Percentiles rank a stretch among this genome's conserved stretches.
These are phyloP conservation scores for Drosophila phalerata DNA, from an alignment of 2,888 invertebrate genomes.

Conservation along the genomic window DNA sequence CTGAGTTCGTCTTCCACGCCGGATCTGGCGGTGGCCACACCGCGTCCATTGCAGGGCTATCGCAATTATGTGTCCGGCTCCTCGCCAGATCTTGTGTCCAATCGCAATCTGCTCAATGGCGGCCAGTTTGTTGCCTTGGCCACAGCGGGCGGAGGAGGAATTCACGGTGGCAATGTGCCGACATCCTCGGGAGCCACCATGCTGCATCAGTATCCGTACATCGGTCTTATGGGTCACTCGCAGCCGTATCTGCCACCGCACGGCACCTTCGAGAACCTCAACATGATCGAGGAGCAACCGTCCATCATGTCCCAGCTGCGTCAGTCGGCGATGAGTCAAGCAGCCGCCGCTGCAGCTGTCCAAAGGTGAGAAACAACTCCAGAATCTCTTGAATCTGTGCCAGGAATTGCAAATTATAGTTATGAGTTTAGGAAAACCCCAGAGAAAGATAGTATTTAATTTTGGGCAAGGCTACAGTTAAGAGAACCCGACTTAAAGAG, in stretches of 20 bases:
- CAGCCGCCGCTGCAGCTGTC: slow-evolving; percentile 64
- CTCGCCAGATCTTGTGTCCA: slow-evolving; percentile 92
- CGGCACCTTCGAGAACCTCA: slow-evolving; percentile 91
- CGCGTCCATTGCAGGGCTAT: slow-evolving; percentile 86
- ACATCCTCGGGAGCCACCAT: slow-evolving; percentile 75
- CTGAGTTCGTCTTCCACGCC: slow-evolving; percentile 94
- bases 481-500: no score
- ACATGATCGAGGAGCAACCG: slow-evolving; percentile 86
- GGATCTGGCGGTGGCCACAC: slow-evolving; percentile 91
- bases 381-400: not conserved
- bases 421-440: no score
- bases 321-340: slow-evolving; percentile 81
- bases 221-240: slow-evolving; percentile 84
- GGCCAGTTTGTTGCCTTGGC: slow-evolving; percentile 72
- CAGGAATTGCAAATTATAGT: no score
- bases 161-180: slow-evolving; percentile 84
- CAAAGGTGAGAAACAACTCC: slow-evolving; percentile 73
- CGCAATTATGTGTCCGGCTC: slow-evolving; percentile 90
- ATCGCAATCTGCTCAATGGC: slow-evolving; percentile 88
- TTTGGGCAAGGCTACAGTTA: no score
- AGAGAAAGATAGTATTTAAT: no score
- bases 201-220: slow-evolving; percentile 82
- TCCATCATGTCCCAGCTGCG: slow-evolving; percentile 83
- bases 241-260: slow-evolving; percentile 87
- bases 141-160: slow-evolving; percentile 33